Conservation (phyloP, 2,797 vertebrate species). For the Gila robusta region DNA sequence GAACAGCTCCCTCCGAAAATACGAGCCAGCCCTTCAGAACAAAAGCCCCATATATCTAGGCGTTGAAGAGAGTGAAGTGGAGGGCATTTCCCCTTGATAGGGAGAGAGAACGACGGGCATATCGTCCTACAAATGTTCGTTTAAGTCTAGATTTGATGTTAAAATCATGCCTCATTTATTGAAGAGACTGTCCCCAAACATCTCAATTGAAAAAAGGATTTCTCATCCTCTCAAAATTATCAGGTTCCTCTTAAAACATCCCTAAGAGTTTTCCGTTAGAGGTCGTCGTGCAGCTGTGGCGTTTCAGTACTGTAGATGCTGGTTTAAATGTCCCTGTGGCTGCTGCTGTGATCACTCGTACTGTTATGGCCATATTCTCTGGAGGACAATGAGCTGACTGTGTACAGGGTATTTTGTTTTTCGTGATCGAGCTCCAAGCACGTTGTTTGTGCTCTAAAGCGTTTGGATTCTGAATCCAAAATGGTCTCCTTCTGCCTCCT, state of each 20-base stretch:
- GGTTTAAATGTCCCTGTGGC: conserved; percentile 26
- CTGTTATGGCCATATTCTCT: conserved; percentile 31
- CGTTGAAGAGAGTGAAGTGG: conserved; percentile 71
- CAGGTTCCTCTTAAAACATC: background rate
- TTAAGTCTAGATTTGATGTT: conserved; percentile 33
- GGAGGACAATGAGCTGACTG: conserved; percentile 34
- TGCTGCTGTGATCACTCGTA: conserved; percentile 31
- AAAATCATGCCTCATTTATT: conserved; percentile 3
- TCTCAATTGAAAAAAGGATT: conserved; percentile 12
- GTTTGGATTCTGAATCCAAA: conserved; percentile 44
- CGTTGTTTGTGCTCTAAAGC: conserved; percentile 12
- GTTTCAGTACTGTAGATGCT: conserved; percentile 9
- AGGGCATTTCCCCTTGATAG: conserved; percentile 74
- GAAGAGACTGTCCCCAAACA: conserved; percentile 30
- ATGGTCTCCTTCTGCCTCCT: conserved; percentile 16
- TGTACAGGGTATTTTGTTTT: conserved; percentile 53
- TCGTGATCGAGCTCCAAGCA: conserved; percentile 4
- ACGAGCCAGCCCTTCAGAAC: conserved; percentile 67
- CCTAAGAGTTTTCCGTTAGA: conserved; percentile 6
- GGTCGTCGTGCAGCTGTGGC: conserved; percentile 19
- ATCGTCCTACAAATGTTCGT: conserved; percentile 28
- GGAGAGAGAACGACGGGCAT: conserved; percentile 13
- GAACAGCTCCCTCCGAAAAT: conserved; percentile 68
- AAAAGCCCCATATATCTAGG: conserved; percentile 77
- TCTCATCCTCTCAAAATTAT: background rate